Conservation (phyloP, 2,888 invertebrate genomes). For the Athrips mouffetella region DNA sequence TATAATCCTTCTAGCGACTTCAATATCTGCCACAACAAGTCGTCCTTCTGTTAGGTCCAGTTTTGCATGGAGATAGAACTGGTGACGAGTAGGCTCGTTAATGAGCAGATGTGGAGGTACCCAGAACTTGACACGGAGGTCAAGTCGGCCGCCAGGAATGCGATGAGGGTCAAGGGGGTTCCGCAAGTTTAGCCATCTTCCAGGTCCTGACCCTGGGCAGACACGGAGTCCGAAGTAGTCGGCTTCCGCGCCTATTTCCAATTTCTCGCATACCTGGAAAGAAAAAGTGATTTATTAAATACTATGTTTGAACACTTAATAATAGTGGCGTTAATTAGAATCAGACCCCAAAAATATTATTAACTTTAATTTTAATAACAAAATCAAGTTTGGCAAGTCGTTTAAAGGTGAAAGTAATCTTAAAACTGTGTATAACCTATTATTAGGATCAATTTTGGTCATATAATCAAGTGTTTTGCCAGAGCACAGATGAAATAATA, state of each 20-base stretch:
- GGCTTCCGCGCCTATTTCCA: slow-evolving; percentile 89
- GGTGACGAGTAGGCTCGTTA: slow-evolving; percentile 90
- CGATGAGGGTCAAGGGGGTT: slow-evolving; percentile 89
- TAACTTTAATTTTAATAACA: too few relatives aligned
- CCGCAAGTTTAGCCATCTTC: slow-evolving; percentile 91
- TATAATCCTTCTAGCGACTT: slow-evolving; percentile 83
- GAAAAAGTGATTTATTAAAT: neutral
- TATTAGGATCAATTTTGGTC: slow-evolving; percentile 23
- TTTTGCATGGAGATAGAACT: slow-evolving; percentile 91
- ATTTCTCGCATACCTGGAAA: slow-evolving; percentile 87
- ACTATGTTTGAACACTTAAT: too few relatives aligned
- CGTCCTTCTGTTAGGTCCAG: slow-evolving; percentile 86
- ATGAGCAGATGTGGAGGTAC: slow-evolving; percentile 92
- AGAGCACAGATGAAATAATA: neutral
- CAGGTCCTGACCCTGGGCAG: slow-evolving; percentile 79
- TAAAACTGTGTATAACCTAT: slow-evolving; percentile 19
- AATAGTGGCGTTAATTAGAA: too few relatives aligned
- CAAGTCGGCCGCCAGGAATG: slow-evolving; percentile 81
- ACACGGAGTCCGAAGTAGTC: slow-evolving; percentile 93
- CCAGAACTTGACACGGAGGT: slow-evolving; percentile 92
- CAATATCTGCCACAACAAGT: slow-evolving; percentile 83
- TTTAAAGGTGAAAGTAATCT: slow-evolving; percentile 26
- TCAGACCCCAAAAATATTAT: neutral
- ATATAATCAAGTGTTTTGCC: neutral
- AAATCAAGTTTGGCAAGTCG: slow-evolving; percentile 3